phyloP scores from a whole-genome alignment of 1,140 invertebrate species.

The Caerostris extrusa region DNA sequence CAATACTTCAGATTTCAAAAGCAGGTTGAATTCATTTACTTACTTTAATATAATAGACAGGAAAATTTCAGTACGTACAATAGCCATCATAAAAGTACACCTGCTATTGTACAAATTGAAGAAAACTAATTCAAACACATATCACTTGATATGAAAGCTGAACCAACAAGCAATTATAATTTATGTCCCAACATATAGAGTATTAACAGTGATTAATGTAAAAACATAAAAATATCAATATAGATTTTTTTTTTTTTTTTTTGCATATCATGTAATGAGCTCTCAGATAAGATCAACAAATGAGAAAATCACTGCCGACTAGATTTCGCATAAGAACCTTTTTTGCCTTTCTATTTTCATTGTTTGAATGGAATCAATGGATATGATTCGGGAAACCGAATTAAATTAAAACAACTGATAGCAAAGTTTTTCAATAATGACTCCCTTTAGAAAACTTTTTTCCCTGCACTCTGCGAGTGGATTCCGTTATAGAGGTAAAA shows the following conservation, averaged over 20 bases:
- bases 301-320: slow-evolving; percentile 40
- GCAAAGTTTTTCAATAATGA: slow-evolving; percentile 74
- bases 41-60: no score
- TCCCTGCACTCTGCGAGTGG: not conserved
- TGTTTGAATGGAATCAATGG: slow-evolving; percentile 59
- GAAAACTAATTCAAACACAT: not conserved
- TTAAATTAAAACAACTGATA: slow-evolving; percentile 70
- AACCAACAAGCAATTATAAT: not conserved
- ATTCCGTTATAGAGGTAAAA: not conserved
- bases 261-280: slow-evolving; percentile 12
- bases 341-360: slow-evolving; percentile 45
- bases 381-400: slow-evolving; percentile 52
- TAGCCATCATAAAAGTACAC: no score
- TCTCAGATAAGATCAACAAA: slow-evolving; percentile 70
- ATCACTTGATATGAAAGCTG: not conserved
- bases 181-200: not conserved
- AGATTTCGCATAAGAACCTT: slow-evolving; percentile 43
- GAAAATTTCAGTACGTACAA: no score
- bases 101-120: not conserved
- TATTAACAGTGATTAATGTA: not conserved
- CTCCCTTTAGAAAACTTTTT: slow-evolving; percentile 38
- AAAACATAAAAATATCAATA: not conserved
- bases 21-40: no score
- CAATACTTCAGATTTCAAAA: no score
- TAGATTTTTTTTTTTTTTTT: slow-evolving; percentile 17